These are phyloP conservation scores for Amphiprion clarkii DNA, from an alignment of 2,797 vertebrate species.

Conservation along the genomic window DNA sequence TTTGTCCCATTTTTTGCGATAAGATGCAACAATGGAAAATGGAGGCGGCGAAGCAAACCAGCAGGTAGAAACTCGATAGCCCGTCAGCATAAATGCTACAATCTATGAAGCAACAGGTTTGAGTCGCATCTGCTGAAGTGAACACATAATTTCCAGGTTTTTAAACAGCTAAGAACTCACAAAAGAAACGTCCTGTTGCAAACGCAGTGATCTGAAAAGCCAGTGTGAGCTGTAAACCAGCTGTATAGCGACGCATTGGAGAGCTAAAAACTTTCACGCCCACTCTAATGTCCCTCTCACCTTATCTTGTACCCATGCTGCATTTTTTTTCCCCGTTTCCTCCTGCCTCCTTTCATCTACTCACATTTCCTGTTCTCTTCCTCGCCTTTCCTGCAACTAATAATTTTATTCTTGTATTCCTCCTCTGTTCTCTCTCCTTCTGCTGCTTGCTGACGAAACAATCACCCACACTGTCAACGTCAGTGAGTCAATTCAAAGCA, in stretches of 20 bases:
- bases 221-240: background rate
- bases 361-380: background rate
- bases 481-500: constrained; percentile 51
- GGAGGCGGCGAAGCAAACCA: background rate
- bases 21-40: background rate
- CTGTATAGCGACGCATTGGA: background rate
- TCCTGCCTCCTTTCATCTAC: constrained; percentile 4
- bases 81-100: background rate
- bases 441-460: constrained; percentile 43
- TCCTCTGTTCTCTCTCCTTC: constrained; percentile 23
- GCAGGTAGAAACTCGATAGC: background rate
- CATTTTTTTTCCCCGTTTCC: background rate
- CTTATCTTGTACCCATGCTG: background rate
- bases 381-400: constrained; percentile 7
- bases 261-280: constrained; percentile 7
- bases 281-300: constrained; percentile 21
- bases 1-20: background rate
- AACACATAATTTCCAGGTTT: background rate
- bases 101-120: background rate
- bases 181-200: background rate
- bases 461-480: constrained; percentile 63
- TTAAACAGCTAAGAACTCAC: background rate
- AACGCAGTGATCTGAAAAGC: background rate
- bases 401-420: constrained; percentile 33
- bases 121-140: background rate